Base-by-base conservation (phyloP, 1,140 invertebrate species). In the Hirudo medicinalis region DNA sequence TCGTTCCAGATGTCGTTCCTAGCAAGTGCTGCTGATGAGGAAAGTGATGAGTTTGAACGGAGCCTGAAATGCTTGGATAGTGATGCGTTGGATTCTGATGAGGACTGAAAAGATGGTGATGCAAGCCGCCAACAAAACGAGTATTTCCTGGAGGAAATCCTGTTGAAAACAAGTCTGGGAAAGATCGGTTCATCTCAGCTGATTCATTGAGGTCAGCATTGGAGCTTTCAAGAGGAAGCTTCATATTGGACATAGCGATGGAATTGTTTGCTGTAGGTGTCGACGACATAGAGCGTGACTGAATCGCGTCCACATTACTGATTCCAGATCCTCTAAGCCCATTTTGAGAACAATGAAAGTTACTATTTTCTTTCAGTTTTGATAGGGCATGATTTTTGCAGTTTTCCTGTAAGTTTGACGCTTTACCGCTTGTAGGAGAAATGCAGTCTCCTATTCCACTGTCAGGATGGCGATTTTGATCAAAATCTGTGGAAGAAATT, bases 281-380 rank as follows among this genome's bases (percentile, higher is more conserved):
- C 57, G 29, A 32, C 22, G 22, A 13, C 29, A 32, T 63, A 11
- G 22, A 32, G 57, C 29, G 22, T 13, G 20, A 5, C 0, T 63
- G 57, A 63, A 25, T 63, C 57, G 57, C 9, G 9, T 22, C 29
- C 29, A 32, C 11, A n/a, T 63, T 22, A n/a, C 19, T 22, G 29
- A 22, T 63, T n/a, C 22, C 57, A 2, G 57, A 22, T 25, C 57
- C 57, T 63, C 22, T 32, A 6, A 63, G 22, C 17, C 6, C 57
- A 63, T 32, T 63, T 32, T 32, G 22, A 63, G 22, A 25, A 20
- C 29, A 22, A 63, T 22, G 22, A n/a, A 32, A 32, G 22, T 13
- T 22, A 63, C 15, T 25, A n/a, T 63, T 63, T 63, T 63, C 57
- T 63, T 63, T 63, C 29, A 63, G 29, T 63, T 63, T 63, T 22